Evolutionary conservation across 2,113 vertebrate species (phyloP).

Genomic region (Andinoacara biseriatus): DNA sequence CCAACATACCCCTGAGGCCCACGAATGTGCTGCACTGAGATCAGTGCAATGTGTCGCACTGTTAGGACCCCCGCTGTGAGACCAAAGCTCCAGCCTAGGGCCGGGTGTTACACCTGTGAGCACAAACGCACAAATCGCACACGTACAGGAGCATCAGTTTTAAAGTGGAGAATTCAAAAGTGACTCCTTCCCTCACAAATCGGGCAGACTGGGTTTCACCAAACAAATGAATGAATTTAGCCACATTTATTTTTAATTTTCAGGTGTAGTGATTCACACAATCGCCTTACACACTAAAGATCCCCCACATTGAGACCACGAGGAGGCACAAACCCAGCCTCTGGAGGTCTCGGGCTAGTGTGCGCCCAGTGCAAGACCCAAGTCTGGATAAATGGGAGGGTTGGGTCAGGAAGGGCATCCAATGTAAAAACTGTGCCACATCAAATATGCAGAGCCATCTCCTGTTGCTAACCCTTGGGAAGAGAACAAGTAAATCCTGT

Average conservation of each 20-base stretch:
- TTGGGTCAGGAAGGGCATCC: background rate
- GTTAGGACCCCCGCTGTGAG: slow-evolving; percentile 57
- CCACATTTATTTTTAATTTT: background rate
- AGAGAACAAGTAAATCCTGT: background rate
- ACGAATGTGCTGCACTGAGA: slow-evolving; percentile 68
- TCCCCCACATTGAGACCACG: background rate
- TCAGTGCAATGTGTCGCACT: slow-evolving; percentile 58
- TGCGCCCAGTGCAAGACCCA: background rate
- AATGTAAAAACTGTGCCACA: background rate
- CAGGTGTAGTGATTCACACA: background rate
- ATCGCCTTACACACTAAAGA: background rate
- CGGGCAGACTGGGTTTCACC: background rate
- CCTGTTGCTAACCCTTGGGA: background rate
- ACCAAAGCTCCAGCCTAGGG: slow-evolving; percentile 62
- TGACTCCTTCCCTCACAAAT: background rate
- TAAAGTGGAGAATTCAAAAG: slow-evolving; percentile 2
- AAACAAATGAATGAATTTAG: background rate
- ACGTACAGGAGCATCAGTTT: background rate
- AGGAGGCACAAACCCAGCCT: background rate
- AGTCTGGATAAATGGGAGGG: background rate
- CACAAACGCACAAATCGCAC: slow-evolving; percentile 4
- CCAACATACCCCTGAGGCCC: slow-evolving; percentile 60
- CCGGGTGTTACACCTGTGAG: slow-evolving; percentile 48
- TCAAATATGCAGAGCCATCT: background rate
- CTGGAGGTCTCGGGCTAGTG: background rate